These are phyloP conservation scores for Acanthosoma haemorrhoidale DNA, from an alignment of 2,888 invertebrate genomes.

Conservation along the genomic window DNA sequence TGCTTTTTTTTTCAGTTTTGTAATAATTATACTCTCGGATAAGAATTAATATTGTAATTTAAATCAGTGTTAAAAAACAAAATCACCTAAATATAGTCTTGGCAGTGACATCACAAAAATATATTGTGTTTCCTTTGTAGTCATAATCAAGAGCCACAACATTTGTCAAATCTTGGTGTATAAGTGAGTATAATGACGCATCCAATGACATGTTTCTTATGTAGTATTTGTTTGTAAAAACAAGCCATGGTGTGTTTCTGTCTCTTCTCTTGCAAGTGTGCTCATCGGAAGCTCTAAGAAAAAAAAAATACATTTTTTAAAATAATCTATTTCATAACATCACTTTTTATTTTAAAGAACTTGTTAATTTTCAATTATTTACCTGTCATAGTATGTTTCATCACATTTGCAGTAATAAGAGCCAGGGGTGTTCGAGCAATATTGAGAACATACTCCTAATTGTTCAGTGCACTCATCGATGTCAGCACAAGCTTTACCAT, in stretches of 20 bases:
- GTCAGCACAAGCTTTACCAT: conserved; percentile 88
- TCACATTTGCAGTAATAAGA: conserved; percentile 94
- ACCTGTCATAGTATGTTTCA: conserved; percentile 81
- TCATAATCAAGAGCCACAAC: conserved; percentile 96
- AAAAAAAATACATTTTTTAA: too few relatives aligned
- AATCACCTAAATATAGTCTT: conserved; percentile 79
- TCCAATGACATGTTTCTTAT: conserved; percentile 92
- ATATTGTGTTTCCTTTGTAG: conserved; percentile 73
- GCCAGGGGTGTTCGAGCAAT: conserved; percentile 92
- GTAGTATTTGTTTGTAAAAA: conserved; percentile 96
- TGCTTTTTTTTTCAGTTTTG: too few relatives aligned
- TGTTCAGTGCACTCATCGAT: conserved; percentile 84
- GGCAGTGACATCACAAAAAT: conserved; percentile 93
- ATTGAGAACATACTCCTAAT: conserved; percentile 88
- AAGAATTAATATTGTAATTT: too few relatives aligned
- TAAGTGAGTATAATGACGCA: conserved; percentile 73
- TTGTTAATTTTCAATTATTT: conserved; percentile 47
- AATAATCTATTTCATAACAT: too few relatives aligned
- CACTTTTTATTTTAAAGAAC: too few relatives aligned
- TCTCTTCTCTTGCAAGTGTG: conserved; percentile 87
- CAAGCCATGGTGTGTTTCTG: conserved; percentile 72
- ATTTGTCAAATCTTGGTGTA: conserved; percentile 92
- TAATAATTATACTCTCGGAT: too few relatives aligned
- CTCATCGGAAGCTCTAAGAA: conserved; percentile 56
- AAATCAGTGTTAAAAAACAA: neutral